Percentiles rank a stretch among this genome's conserved stretches.
Evolutionary conservation across 2,888 invertebrate species (phyloP).

Genomic region (Phragmatobia fuliginosa): DNA sequence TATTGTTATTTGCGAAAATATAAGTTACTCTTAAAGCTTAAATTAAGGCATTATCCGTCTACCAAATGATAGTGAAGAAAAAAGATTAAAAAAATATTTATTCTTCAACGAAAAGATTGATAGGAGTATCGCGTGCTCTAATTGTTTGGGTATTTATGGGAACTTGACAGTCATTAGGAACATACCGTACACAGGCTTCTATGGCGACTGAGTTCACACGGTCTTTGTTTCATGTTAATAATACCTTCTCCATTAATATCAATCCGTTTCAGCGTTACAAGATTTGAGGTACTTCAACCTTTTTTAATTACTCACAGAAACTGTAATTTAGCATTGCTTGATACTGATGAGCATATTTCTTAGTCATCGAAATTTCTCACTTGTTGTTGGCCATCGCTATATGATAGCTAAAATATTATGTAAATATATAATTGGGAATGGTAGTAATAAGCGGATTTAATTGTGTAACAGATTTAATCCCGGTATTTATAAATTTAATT

Average conservation of each 20-base stretch:
- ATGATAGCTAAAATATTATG: not conserved
- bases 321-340: slow-evolving; percentile 23
- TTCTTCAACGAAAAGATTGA: slow-evolving; percentile 67
- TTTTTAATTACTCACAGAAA: slow-evolving; percentile 39
- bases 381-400: not conserved
- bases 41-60: not conserved
- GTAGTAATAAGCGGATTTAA: no score
- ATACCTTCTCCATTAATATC: slow-evolving; percentile 61
- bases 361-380: not conserved
- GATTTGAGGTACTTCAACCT: slow-evolving; percentile 37
- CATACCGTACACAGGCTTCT: slow-evolving; percentile 47
- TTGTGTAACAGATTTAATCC: no score
- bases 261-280: slow-evolving; percentile 52
- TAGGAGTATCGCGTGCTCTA: slow-evolving; percentile 76
- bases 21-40: not conserved
- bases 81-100: slow-evolving; percentile 56
- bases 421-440: no score
- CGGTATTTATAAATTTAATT: no score
- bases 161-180: slow-evolving; percentile 63
- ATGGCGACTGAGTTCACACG: slow-evolving; percentile 65
- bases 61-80: not conserved
- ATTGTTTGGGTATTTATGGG: slow-evolving; percentile 68
- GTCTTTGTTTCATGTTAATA: slow-evolving; percentile 62
- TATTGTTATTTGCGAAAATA: not conserved
- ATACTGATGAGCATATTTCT: not conserved